These are phyloP conservation scores for Neoascia interrupta DNA, from an alignment of 2,888 invertebrate species.

Conservation along the genomic window DNA sequence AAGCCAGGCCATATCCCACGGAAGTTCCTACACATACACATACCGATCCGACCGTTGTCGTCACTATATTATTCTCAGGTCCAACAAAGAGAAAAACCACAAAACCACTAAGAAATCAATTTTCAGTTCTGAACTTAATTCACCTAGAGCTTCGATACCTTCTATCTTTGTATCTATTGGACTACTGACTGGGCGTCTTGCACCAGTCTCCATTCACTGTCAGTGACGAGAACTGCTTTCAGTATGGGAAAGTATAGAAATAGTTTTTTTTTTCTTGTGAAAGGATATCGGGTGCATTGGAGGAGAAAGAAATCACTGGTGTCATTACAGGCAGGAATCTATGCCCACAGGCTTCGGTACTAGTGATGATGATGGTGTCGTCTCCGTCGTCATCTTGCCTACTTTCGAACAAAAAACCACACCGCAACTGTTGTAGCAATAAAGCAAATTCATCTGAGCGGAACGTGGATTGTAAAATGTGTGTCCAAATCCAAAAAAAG, in stretches of 20 bases:
- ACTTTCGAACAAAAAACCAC: slow-evolving; percentile 11
- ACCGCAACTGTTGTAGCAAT: slow-evolving; percentile 38
- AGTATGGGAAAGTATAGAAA: slow-evolving; percentile 31
- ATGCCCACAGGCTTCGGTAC: slow-evolving; percentile 53
- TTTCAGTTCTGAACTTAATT: slow-evolving; percentile 64
- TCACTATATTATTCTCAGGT: slow-evolving; percentile 21
- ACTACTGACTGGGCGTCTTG: too few relatives aligned
- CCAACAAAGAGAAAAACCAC: slow-evolving; percentile 30
- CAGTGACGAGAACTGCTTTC: too few relatives aligned
- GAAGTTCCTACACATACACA: neutral
- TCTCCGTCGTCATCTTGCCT: slow-evolving; percentile 43
- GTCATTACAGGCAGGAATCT: slow-evolving; percentile 58
- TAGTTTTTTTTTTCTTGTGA: slow-evolving; percentile 30
- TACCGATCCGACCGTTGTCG: neutral
- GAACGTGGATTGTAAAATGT: slow-evolving; percentile 60
- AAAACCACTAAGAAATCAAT: slow-evolving; percentile 62
- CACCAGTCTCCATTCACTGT: too few relatives aligned
- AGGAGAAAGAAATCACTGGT: slow-evolving; percentile 58
- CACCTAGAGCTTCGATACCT: slow-evolving; percentile 41
- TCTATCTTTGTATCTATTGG: slow-evolving; percentile 12
- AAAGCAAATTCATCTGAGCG: slow-evolving; percentile 49
- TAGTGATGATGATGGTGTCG: slow-evolving; percentile 24
- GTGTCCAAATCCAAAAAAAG: slow-evolving; percentile 48
- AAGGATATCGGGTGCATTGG: slow-evolving; percentile 61
- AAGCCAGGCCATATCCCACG: slow-evolving; percentile 17